Percentiles rank a stretch among this genome's conserved stretches.
phyloP scores from a whole-genome alignment of 1,140 invertebrate genomes.

The Chlorops oryzae region DNA sequence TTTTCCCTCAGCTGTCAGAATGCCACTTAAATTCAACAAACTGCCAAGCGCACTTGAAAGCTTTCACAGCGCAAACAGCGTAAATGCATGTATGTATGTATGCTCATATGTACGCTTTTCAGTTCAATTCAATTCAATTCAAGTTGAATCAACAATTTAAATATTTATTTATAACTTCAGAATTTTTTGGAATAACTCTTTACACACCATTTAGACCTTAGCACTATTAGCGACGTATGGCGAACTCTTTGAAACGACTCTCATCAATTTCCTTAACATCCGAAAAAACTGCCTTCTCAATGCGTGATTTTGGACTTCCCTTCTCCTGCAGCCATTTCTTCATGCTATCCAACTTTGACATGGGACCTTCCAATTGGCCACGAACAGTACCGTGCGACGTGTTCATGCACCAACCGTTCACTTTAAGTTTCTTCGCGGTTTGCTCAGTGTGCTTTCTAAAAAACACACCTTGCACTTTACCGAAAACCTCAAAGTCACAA shows the following conservation, averaged over 20 bases:
- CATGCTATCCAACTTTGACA: conserved; percentile 57
- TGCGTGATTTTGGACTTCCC: conserved; percentile 58
- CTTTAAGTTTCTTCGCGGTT: conserved; percentile 52
- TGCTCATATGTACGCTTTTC: too few species aligned
- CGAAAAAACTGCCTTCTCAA: conserved; percentile 56
- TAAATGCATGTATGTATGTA: too few species aligned
- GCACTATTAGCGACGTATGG: too few species aligned
- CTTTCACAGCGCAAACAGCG: too few species aligned
- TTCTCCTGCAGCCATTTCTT: conserved; percentile 52
- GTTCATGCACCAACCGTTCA: conserved; percentile 69
- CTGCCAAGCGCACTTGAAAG: too few species aligned
- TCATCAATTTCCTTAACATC: conserved; percentile 17
- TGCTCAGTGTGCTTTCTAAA: conserved; percentile 55
- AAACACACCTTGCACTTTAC: conserved; percentile 53
- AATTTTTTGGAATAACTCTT: too few species aligned
- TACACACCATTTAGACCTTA: too few species aligned
- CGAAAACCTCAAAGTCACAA: conserved; percentile 54
- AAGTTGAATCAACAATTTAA: too few species aligned
- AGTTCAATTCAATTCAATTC: too few species aligned
- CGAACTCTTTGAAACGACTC: conserved; percentile 23
- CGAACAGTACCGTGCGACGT: conserved; percentile 58
- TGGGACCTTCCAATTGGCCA: conserved; percentile 58
- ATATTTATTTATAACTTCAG: too few species aligned
- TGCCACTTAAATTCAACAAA: too few species aligned
- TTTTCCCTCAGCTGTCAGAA: too few species aligned